Conservation (phyloP, 2,797 vertebrate species). For the Peromyscus attwateri region DNA sequence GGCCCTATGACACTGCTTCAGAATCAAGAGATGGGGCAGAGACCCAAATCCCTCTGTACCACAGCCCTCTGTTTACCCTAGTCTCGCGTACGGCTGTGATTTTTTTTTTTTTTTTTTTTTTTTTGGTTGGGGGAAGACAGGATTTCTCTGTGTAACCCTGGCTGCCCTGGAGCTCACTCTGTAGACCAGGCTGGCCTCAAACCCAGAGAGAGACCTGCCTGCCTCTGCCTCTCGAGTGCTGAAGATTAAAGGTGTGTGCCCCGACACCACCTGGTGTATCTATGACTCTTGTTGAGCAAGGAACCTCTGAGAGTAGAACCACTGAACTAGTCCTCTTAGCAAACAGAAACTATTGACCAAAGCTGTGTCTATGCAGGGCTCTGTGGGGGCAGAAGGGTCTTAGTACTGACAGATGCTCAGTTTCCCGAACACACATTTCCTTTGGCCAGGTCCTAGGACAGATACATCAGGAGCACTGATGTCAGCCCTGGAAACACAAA, state of each 20-base stretch:
- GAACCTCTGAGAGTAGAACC: not conserved
- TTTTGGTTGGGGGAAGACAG: not conserved
- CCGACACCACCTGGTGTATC: too few species aligned
- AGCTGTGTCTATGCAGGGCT: not conserved
- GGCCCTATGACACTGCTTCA: not conserved
- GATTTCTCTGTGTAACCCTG: not conserved
- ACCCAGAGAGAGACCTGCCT: not conserved
- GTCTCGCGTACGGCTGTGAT: not conserved
- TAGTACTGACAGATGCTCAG: not conserved
- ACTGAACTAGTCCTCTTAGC: not conserved
- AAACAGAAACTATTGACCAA: not conserved
- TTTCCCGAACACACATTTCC: not conserved
- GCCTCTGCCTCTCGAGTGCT: not conserved
- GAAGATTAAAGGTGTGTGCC: not conserved
- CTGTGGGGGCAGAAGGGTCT: not conserved
- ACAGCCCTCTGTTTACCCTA: not conserved
- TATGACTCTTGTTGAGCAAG: not conserved
- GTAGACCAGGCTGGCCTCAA: not conserved
- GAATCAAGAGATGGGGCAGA: not conserved
- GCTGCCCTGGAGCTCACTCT: not conserved
- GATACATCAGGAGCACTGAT: not conserved
- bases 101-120: too few species aligned
- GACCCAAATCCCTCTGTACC: not conserved
- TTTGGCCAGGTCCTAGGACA: not conserved
- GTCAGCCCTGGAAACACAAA: not conserved